These are phyloP conservation scores for Odontomachus brunneus DNA, from an alignment of 1,140 invertebrate genomes.

Conservation along the genomic window DNA sequence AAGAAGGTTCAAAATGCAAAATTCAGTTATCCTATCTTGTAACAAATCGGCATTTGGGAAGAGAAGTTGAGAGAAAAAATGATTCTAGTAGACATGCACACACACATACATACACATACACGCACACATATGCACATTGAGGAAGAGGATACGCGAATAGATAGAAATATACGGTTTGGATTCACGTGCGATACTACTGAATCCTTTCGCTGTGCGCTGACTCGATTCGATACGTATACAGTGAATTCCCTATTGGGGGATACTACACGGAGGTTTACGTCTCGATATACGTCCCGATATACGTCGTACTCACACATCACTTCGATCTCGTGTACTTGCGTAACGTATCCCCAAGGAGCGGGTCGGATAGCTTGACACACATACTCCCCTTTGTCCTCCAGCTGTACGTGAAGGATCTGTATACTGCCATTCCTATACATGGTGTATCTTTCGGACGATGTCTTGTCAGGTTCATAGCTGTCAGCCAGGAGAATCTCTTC, in stretches of 20 bases:
- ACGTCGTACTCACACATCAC: conserved; percentile 89
- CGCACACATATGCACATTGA: no score
- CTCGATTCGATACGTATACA: no score
- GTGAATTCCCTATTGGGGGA: conserved; percentile 32
- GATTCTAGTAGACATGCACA: no score
- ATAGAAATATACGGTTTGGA: no score
- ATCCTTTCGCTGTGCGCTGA: no score
- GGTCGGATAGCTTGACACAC: conserved; percentile 89
- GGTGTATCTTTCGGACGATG: conserved; percentile 86
- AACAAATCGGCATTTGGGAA: no score
- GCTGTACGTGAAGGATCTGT: conserved; percentile 87
- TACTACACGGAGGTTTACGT: background rate
- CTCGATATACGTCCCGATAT: conserved; percentile 20
- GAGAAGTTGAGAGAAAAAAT: no score
- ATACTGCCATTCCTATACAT: conserved; percentile 90
- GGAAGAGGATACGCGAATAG: no score
- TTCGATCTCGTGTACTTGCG: conserved; percentile 90
- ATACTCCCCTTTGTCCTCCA: conserved; percentile 90
- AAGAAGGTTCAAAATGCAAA: background rate
- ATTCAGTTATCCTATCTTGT: background rate
- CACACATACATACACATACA: no score
- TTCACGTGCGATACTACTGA: no score
- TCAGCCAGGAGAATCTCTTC: conserved; percentile 88
- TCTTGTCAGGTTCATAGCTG: conserved; percentile 85
- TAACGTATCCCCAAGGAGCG: conserved; percentile 87